Percentiles rank a stretch among this genome's conserved stretches.
Evolutionary conservation across 2,888 invertebrate species (phyloP).

Genomic region (Notodonta dromedarius): DNA sequence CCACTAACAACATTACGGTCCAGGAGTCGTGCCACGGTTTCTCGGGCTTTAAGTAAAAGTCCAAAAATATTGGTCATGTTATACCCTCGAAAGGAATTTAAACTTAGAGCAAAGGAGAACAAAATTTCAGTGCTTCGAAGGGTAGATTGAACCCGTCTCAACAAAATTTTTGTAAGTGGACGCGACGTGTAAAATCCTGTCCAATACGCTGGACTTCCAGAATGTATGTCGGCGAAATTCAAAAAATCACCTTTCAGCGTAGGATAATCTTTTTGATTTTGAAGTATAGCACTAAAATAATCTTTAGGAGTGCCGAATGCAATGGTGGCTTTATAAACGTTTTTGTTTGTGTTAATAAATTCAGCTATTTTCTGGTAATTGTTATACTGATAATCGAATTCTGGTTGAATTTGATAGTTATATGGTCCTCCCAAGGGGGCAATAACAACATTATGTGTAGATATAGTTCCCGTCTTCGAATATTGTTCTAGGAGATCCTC

Average conservation of each 20-base stretch:
- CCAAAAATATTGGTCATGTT: constrained; percentile 80
- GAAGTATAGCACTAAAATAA: constrained; percentile 90
- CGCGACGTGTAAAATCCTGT: constrained; percentile 96
- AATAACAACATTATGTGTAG: constrained; percentile 94
- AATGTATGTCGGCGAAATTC: constrained; percentile 95
- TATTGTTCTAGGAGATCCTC: constrained; percentile 94
- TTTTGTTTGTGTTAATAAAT: constrained; percentile 91
- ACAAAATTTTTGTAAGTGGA: constrained; percentile 91
- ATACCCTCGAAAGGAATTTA: constrained; percentile 82
- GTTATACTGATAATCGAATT: constrained; percentile 97
- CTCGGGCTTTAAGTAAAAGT: constrained; percentile 84
- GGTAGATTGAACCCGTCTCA: constrained; percentile 92
- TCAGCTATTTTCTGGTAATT: constrained; percentile 95
- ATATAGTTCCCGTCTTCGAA: constrained; percentile 93
- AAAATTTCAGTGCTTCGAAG: constrained; percentile 93
- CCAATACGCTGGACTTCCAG: constrained; percentile 96
- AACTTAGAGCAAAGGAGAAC: constrained; percentile 90
- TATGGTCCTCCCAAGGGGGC: constrained; percentile 97
- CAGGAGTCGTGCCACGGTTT: constrained; percentile 93
- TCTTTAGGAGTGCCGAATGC: constrained; percentile 95
- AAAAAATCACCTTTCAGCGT: constrained; percentile 96
- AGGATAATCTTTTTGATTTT: constrained; percentile 85
- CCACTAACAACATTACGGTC: constrained; percentile 99
- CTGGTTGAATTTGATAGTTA: constrained; percentile 92
- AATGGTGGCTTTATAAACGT: constrained; percentile 89